These are phyloP conservation scores for Urocitellus parryii DNA, from an alignment of 2,113 vertebrate species.

Conservation along the genomic window DNA sequence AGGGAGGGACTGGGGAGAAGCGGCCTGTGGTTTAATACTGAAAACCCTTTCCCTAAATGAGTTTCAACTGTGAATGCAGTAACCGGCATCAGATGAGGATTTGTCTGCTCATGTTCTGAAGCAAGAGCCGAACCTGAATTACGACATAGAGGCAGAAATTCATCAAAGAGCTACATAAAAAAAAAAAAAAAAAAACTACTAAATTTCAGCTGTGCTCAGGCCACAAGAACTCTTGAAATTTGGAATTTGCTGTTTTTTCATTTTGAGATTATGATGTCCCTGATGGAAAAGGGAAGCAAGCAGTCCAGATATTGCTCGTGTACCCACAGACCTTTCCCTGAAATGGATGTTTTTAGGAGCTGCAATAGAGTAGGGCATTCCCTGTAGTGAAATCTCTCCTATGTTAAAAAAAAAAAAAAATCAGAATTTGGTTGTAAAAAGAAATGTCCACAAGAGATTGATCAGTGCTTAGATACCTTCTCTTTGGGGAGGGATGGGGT, in stretches of 20 bases:
- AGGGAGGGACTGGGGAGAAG: slow-evolving; percentile 80
- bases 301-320: slow-evolving; percentile 36
- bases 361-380: not conserved
- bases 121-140: slow-evolving; percentile 73
- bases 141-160: not conserved
- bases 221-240: slow-evolving; percentile 22
- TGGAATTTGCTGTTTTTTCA: not conserved
- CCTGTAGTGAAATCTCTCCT: slow-evolving; percentile 68
- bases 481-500: slow-evolving; percentile 52
- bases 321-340: slow-evolving; percentile 71
- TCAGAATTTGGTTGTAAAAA: slow-evolving; percentile 73
- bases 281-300: slow-evolving; percentile 40
- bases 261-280: slow-evolving; percentile 22
- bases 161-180: slow-evolving; percentile 36
- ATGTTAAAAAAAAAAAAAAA: not conserved
- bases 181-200: slow-evolving; percentile 1
- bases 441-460: slow-evolving; percentile 46
- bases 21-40: slow-evolving; percentile 61
- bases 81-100: slow-evolving; percentile 64
- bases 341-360: slow-evolving; percentile 58
- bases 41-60: slow-evolving; percentile 73
- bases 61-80: slow-evolving; percentile 58
- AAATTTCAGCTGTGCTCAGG: slow-evolving; percentile 72
- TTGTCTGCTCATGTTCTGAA: slow-evolving; percentile 68
- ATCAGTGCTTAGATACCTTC: slow-evolving; percentile 65